Base-by-base conservation (phyloP, 1,140 invertebrate genomes). In the Potamilus streckersoni region DNA sequence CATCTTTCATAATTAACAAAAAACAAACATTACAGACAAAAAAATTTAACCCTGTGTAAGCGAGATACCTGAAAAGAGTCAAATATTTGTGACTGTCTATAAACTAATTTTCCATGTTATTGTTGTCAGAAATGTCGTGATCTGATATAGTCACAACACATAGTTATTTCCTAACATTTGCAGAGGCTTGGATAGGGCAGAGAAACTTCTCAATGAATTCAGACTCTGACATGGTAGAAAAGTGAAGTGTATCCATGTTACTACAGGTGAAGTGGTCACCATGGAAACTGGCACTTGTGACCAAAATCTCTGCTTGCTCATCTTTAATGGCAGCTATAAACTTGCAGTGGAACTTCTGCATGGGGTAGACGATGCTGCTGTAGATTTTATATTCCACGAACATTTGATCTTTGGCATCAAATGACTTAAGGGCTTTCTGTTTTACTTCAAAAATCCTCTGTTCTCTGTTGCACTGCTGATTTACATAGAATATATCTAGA, bases 321-420 rank as follows among this genome's bases (percentile, higher is more conserved):
- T 81, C 76, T 57, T 79, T 79, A 15, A 85, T 75, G 66, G 81
- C 78, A 20, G 74, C 84, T 56, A 87, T 81, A 65, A 87, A 87
- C 63, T 82, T 87, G 17, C 75, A 73, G 63, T 81, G 72, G 69
- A 86, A 85, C 15, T 60, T 73, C 56, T 68, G 68, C 16, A 81
- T 58, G 59, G 85, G 85, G 68, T 85, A 87, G 17, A 85, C 73
- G 69, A 85, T 80, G 15, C 67, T 76, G 56, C 74, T 77, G 71
- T 81, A 86, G 17, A 87, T 64, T 69, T 84, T 85, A 69, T 87
- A 87, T 55, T 87, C 85, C n/a, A 85, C 79, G 27, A 82, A 82
- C 12, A 85, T 80, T 74, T 82, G 81, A 63, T 86, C 80, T 61
- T 81, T 81, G 2, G 74, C 60, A 27, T 73, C 68, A 65, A 79